These are phyloP conservation scores for Pyrrhura leucotis DNA, from an alignment of 2,797 vertebrate species.

Conservation along the genomic window DNA sequence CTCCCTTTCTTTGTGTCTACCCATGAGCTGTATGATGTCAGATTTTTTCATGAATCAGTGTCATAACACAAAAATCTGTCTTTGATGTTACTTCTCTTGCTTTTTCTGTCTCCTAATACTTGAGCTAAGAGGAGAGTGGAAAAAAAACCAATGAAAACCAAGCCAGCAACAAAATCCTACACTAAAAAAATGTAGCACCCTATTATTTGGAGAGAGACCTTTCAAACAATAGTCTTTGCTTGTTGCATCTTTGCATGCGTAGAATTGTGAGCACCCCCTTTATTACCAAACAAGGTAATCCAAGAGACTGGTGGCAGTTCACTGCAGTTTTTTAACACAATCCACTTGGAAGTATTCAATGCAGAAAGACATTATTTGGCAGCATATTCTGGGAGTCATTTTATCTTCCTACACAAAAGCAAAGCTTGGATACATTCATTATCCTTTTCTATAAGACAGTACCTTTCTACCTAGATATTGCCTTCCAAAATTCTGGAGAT, in stretches of 20 bases:
- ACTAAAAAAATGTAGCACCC: not conserved
- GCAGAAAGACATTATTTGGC: not conserved
- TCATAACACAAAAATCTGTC: not conserved
- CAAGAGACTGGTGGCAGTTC: not conserved
- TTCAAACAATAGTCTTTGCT: not conserved
- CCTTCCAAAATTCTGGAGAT: constrained; percentile 2
- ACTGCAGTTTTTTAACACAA: not conserved
- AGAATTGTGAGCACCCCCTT: not conserved
- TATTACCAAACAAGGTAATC: not conserved
- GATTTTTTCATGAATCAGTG: not conserved
- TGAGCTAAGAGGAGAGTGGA: not conserved
- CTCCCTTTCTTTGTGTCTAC: not conserved
- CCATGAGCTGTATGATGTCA: not conserved
- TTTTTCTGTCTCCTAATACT: not conserved
- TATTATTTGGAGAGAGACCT: not conserved
- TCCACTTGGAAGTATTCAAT: not conserved
- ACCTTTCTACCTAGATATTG: constrained; percentile 16
- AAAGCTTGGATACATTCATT: constrained; percentile 6
- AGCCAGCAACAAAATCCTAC: not conserved
- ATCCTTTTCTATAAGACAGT: constrained; percentile 50
- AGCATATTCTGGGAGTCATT: not conserved
- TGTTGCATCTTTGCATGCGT: not conserved
- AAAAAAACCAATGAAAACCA: not conserved
- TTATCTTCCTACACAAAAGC: not conserved
- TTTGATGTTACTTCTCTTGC: not conserved